phyloP scores from a whole-genome alignment of 2,797 vertebrate genomes.

The Etheostoma nigrum region DNA sequence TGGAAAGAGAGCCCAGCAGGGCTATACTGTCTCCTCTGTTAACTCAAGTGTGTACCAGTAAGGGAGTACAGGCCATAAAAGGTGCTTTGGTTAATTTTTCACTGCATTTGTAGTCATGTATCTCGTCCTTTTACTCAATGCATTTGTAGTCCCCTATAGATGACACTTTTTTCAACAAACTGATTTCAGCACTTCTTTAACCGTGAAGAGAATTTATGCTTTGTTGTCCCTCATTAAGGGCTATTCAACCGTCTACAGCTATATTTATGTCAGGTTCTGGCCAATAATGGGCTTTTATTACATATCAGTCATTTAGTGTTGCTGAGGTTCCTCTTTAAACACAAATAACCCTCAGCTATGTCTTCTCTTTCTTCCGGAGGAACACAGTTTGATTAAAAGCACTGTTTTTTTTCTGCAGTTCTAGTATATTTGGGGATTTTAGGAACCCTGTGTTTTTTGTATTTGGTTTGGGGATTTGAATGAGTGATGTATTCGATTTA shows the following conservation, averaged over 20 bases:
- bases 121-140: slow-evolving; percentile 48
- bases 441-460: not conserved
- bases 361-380: not conserved
- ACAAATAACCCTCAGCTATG: slow-evolving; percentile 10
- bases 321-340: not conserved
- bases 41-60: slow-evolving; percentile 62
- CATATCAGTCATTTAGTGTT: slow-evolving; percentile 30
- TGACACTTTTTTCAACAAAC: slow-evolving; percentile 64
- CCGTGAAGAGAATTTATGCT: slow-evolving; percentile 52
- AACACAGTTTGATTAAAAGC: not conserved
- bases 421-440: slow-evolving; percentile 2
- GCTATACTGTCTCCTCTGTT: slow-evolving; percentile 64
- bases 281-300: slow-evolving; percentile 41
- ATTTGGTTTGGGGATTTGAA: not conserved
- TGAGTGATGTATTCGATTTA: not conserved
- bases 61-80: slow-evolving; percentile 56
- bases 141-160: slow-evolving; percentile 63
- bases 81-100: slow-evolving; percentile 55
- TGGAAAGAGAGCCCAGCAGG: slow-evolving; percentile 68
- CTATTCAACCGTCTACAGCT: slow-evolving; percentile 21
- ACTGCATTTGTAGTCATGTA: slow-evolving; percentile 65
- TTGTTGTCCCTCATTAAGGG: slow-evolving; percentile 51
- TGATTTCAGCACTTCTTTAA: slow-evolving; percentile 56
- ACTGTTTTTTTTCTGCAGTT: not conserved
- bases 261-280: slow-evolving; percentile 26